Evolutionary conservation across 1,140 invertebrate genomes (phyloP), one percentile per base, ranked within the genome.

Genomic region (Polyergus mexicanus): DNA sequence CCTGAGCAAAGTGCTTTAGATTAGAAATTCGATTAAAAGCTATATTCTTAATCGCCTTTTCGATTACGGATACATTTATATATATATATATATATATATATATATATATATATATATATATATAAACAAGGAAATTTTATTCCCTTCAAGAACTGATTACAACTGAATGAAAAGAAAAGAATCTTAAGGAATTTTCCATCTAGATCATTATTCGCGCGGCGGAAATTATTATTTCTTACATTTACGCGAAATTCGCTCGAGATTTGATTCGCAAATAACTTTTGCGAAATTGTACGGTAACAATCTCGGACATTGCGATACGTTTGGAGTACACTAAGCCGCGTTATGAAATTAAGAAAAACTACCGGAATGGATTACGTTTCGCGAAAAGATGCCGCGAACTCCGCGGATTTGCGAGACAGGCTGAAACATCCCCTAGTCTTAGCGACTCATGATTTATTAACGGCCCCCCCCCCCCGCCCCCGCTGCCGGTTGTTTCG

Each of bases 371-470:
- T 7, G 60, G 51, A 85, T 85, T 85, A 81, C 19, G 28, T 7
- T 16, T 41, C 38, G 2, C 56, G 32, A 8, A 35, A 65, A 51
- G 10, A 47, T 78, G 60, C 54, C 65, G 35, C 44, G 56, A 41
- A 44, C 54, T 80, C 58, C 65, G 35, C 41, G 75, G 56, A 87
- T 89, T 80, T 87, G 71, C 69, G 56, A 69, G 72, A 44, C 74
- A 54, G 54, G n/a, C 60, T 62, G 51, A 78, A 77, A 71, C 74
- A 71, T 86, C 88, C 66, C 38, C 32, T 58, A 60, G 56, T 89
- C 86, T 85, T 78, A 80, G 81, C 51, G 35, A 35, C 69, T 60
- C 75, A 75, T 89, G 88, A 89, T 89, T 89, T 89, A 89, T 89
- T 85, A 87, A 85, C 60, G 86, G 56, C 22, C 44, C 66, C 47